Conservation (phyloP, 1,140 invertebrate species). For the Drosophila oshimai region DNA sequence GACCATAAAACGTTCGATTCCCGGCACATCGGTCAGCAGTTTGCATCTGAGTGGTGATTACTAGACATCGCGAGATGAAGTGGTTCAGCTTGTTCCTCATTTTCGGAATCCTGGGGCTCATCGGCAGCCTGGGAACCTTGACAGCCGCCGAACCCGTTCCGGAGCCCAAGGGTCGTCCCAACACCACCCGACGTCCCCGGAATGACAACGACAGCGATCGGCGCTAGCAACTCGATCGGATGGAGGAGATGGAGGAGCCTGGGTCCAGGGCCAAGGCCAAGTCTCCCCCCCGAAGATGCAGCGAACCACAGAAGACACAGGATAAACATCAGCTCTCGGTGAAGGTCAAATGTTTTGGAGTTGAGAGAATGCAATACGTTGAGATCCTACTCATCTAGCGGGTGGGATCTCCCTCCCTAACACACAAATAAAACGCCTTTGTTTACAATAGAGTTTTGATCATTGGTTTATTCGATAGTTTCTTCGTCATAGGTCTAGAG, state of each 20-base stretch:
- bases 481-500: slow-evolving; percentile 55
- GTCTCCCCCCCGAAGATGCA: slow-evolving; percentile 38
- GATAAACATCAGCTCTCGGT: slow-evolving; percentile 38
- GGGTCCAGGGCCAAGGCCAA: not conserved
- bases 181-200: slow-evolving; percentile 66
- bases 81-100: slow-evolving; percentile 70
- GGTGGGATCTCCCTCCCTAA: not conserved
- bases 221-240: slow-evolving; percentile 55
- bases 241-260: not conserved
- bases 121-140: slow-evolving; percentile 56
- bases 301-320: slow-evolving; percentile 23
- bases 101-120: slow-evolving; percentile 58
- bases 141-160: slow-evolving; percentile 52
- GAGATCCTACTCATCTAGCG: slow-evolving; percentile 65
- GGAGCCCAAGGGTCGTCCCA: slow-evolving; percentile 69
- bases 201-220: slow-evolving; percentile 64
- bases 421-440: slow-evolving; percentile 15
- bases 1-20: slow-evolving; percentile 28
- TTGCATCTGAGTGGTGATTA: slow-evolving; percentile 6
- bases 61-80: slow-evolving; percentile 54
- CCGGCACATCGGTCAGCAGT: slow-evolving; percentile 29
- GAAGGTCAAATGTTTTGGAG: slow-evolving; percentile 66
- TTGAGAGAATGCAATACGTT: slow-evolving; percentile 65
- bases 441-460: slow-evolving; percentile 55
- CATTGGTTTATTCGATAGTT: slow-evolving; percentile 72